Evolutionary conservation across 2,888 invertebrate genomes (phyloP), one percentile per base, ranked within the genome.

Genomic region (Nasonia oneida): DNA sequence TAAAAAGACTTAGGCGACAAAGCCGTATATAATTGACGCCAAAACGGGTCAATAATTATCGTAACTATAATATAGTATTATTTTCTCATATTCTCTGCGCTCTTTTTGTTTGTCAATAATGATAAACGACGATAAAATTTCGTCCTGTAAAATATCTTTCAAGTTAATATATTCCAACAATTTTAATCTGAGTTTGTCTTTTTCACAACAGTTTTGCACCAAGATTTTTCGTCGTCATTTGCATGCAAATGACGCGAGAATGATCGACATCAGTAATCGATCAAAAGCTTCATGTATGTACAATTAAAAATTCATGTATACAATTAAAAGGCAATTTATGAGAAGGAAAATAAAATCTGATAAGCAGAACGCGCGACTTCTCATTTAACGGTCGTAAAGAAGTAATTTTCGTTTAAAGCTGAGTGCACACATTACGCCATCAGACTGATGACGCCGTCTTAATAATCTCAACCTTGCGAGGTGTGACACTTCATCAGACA

Each of bases 1-100:
- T 64, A 67, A 71, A 74, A 75, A 82, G 81, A 67, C 47, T 75
- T 64, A 67, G 74, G 74, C 64, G 42, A 18, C n/a, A 64, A 82
- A 82, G 75, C 81, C 81, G 12, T 75, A n/a, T 75, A n/a, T 67
- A 75, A 75, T 75, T 75, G 81, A 75, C 81, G n/a, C 64, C 67
- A 50, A 3, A n/a, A 75, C 18, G 67, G 64, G 81, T 64, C 75
- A 37, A 64, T 75, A 74, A 64, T 29, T 42, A 73, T 15, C 15
- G 29, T 61, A 74, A 67, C 67, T 75, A 75, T 12, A 15, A 33
- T 79, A 47, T 6, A 10, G 23, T 74, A 39, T 64, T 61, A 61
- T 29, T 53, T 80, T 71, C 80, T 80, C 50, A 53, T 53, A 80
- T 71, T 50, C 71, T 80, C 80, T 71, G 53, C 18, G 18, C n/a